Base-by-base conservation (phyloP, 1,140 invertebrate genomes). In the Bombus balteatus region DNA sequence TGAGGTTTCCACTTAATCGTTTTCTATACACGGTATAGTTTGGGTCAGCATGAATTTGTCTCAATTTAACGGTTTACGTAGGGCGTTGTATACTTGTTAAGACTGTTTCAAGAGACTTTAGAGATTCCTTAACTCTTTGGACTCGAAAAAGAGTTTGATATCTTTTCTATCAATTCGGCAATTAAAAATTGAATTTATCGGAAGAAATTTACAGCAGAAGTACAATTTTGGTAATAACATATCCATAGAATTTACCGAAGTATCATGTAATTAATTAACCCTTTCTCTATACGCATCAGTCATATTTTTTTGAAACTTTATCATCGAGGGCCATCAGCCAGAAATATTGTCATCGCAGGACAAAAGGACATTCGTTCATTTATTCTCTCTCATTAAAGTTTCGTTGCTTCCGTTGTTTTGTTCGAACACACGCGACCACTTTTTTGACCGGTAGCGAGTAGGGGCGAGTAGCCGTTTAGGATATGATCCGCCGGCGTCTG, bases 401-500 rank as follows among this genome's bases (percentile, higher is more conserved):
- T 57, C 66, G 83, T 91, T 80, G 88, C 90, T 92, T 93, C 89
- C 91, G 88, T 76, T 43, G 83, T 78, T 91, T 84, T 83, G 79
- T 91, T 83, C 73, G 87, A 37, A 78, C 53, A 86, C 88, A 87
- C 85, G 85, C 81, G 88, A 78, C 73, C 88, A 68, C 3, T 80
- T 80, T 85, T 85, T 85, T 6, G 37, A 59, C 75, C 78, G 85
- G 80, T 34, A 68, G 62, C 43, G 10, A 25, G 13, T 47, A 77
- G n/a, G 81, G 84, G 84, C 75, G 71, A 28, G 47, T 43, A 74
- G 53, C 53, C 85, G 62, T 86, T 86, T 83, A 34, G 85, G 77
- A 77, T 81, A 75, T 81, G 85, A 81, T 87, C 81, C 88, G 83
- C 74, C 43, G 89, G 88, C 83, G 89, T 74, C 84, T 84, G 91